A percentile compares a stretch with the other conserved stretches of the same genome.
Evolutionary conservation across 2,888 invertebrate species (phyloP).

Genomic region (Acanthosepion lycidas): DNA sequence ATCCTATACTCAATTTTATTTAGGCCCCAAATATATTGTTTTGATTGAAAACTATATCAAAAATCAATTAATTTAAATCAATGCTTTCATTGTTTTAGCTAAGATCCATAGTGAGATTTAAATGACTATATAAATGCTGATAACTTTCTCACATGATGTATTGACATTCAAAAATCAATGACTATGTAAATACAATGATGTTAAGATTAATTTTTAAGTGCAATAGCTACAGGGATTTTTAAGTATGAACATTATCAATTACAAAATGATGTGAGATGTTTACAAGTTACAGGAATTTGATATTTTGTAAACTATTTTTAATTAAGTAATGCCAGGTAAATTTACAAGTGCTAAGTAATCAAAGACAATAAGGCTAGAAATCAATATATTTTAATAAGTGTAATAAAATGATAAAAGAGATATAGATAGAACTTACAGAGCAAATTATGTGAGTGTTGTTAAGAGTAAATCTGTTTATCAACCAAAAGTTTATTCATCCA

Average conservation of each 20-base stretch:
- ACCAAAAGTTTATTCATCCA: neutral
- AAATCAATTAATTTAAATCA: neutral
- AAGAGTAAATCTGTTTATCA: neutral
- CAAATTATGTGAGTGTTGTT: neutral
- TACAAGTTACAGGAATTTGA: neutral
- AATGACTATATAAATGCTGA: constrained; percentile 6
- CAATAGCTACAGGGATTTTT: neutral
- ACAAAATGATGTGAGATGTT: neutral
- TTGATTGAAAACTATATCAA: neutral
- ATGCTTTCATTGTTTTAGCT: neutral
- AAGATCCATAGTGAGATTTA: neutral
- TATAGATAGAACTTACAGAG: neutral
- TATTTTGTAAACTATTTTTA: neutral
- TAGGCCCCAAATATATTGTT: neutral
- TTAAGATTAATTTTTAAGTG: neutral
- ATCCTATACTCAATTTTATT: neutral
- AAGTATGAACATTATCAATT: neutral
- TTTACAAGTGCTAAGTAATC: neutral
- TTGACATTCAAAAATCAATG: neutral
- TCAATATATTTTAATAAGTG: neutral
- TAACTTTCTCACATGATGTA: neutral
- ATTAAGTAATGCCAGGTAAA: neutral
- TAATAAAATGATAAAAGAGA: neutral
- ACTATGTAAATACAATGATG: neutral
- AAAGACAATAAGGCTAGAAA: neutral